Conservation (phyloP, 2,888 invertebrate genomes). For the Macrostomum cliftonense region DNA sequence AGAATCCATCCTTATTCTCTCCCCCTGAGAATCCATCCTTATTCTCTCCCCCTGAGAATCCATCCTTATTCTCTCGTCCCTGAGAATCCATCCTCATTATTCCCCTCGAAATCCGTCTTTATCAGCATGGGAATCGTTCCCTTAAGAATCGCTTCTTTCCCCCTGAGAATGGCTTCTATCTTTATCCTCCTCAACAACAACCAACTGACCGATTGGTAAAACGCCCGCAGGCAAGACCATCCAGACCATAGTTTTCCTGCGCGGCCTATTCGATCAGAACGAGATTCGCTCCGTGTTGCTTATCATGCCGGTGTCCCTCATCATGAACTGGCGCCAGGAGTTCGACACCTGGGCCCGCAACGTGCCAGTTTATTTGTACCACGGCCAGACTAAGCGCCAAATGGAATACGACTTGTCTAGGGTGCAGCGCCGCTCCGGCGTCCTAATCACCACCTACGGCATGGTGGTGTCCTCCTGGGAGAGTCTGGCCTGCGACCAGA, state of each 20-base stretch:
- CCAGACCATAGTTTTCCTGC: constrained; percentile 36
- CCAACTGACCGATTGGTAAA: too few relatives aligned
- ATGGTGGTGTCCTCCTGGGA: constrained; percentile 29
- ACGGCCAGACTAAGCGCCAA: constrained; percentile 26
- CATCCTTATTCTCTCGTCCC: too few relatives aligned
- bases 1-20: too few relatives aligned
- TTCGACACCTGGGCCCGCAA: constrained; percentile 37
- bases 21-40: too few relatives aligned
- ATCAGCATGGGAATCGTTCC: too few relatives aligned
- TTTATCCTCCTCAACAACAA: too few relatives aligned
- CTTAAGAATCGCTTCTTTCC: too few relatives aligned
- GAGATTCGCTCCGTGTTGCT: constrained; percentile 31
- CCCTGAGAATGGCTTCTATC: too few relatives aligned
- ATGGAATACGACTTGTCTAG: constrained; percentile 24
- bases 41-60: too few relatives aligned
- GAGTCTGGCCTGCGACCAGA: constrained; percentile 19
- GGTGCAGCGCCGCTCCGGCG: constrained; percentile 32
- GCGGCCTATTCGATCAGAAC: constrained; percentile 36
- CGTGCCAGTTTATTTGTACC: constrained; percentile 26
- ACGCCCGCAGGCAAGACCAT: constrained; percentile 33
- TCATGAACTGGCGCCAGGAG: constrained; percentile 37
- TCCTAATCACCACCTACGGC: constrained; percentile 37
- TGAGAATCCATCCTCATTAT: too few relatives aligned
- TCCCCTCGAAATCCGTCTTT: too few relatives aligned
- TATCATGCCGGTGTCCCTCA: constrained; percentile 37